Evolutionary conservation across 2,888 invertebrate genomes (phyloP).

Genomic region (Hyppa rectilinea): DNA sequence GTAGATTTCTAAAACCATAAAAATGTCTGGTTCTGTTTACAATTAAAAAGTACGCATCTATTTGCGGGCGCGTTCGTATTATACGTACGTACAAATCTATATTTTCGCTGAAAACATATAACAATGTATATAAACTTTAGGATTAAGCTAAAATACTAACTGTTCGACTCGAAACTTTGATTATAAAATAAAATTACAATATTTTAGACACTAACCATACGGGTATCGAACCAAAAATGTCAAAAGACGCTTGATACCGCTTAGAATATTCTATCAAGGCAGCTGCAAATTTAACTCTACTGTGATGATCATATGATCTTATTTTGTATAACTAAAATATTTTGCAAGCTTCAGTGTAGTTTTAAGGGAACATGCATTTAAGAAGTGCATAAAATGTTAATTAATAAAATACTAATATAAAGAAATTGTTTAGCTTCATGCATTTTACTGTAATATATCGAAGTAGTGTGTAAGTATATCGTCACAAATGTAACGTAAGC

Average conservation of each 20-base stretch:
- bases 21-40: constrained; percentile 4
- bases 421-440: constrained; percentile 59
- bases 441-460: constrained; percentile 61
- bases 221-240: constrained; percentile 67
- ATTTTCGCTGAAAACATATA: constrained; percentile 25
- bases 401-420: constrained; percentile 67
- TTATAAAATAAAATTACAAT: constrained; percentile 47
- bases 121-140: constrained; percentile 38
- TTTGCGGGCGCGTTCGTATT: constrained; percentile 42
- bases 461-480: constrained; percentile 56
- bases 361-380: constrained; percentile 57
- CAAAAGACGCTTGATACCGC: constrained; percentile 63
- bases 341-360: constrained; percentile 44
- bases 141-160: constrained; percentile 50
- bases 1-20: constrained; percentile 35
- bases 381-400: constrained; percentile 59
- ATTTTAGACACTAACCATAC: constrained; percentile 53
- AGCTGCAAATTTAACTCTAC: constrained; percentile 51
- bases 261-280: constrained; percentile 38
- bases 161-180: constrained; percentile 30
- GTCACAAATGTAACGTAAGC: constrained; percentile 69
- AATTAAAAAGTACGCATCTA: constrained; percentile 10
- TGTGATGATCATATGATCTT: constrained; percentile 54
- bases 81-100: constrained; percentile 27
- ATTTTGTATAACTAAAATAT: constrained; percentile 56